These are phyloP conservation scores for Salpingus planirostris DNA, from an alignment of 2,888 invertebrate genomes.

Conservation along the genomic window DNA sequence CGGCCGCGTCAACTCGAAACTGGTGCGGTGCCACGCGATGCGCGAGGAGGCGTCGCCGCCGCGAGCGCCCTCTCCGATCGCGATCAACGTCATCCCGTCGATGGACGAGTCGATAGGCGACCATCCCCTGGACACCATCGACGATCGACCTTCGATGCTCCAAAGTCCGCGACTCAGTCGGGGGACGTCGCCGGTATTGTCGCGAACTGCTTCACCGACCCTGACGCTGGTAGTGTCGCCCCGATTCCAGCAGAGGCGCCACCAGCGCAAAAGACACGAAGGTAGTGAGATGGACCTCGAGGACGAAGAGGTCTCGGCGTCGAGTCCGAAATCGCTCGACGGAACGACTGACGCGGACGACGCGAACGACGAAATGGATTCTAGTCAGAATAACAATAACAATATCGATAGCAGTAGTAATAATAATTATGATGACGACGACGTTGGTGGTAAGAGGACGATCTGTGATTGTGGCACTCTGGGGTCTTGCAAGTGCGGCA, in stretches of 20 bases:
- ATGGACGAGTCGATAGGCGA: no score
- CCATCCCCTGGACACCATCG: no score
- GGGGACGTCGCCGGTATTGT: constrained; percentile 28
- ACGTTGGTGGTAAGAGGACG: constrained; percentile 3
- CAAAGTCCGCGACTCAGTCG: no score
- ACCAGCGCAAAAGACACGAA: background rate
- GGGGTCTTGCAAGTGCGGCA: constrained; percentile 24
- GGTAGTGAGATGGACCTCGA: background rate
- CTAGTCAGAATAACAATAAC: no score
- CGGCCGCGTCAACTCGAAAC: constrained; percentile 66
- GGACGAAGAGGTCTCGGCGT: background rate
- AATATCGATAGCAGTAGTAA: background rate
- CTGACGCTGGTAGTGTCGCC: constrained; percentile 33
- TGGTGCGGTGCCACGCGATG: constrained; percentile 83
- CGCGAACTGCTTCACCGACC: constrained; percentile 29
- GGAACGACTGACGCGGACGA: background rate
- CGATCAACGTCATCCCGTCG: constrained; percentile 35
- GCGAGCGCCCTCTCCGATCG: constrained; percentile 41
- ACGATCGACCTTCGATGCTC: no score
- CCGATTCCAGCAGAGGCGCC: constrained; percentile 11
- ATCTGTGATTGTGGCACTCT: constrained; percentile 25
- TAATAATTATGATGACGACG: background rate
- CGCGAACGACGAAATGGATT: background rate
- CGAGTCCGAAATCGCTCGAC: background rate
- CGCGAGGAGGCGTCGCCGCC: constrained; percentile 66